A percentile compares a stretch with the other conserved stretches of the same genome.
phyloP scores from a whole-genome alignment of 2,113 vertebrate species.

The Chlamydotis undulata region DNA sequence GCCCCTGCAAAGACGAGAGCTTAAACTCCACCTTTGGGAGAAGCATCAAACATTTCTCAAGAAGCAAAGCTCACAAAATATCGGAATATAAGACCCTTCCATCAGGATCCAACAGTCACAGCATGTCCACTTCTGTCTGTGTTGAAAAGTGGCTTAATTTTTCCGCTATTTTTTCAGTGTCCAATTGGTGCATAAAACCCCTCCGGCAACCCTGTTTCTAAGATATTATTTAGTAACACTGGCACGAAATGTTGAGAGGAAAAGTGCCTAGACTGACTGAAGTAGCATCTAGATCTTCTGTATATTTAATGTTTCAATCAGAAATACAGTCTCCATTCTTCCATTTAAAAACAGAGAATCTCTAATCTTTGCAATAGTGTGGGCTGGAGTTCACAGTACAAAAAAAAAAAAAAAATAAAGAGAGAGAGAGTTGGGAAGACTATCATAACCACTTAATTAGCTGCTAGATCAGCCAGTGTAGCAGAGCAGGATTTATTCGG shows the following conservation, averaged over 20 bases:
- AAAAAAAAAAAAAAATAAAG: neutral
- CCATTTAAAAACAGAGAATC: neutral
- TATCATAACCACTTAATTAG: constrained; percentile 63
- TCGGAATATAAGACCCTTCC: neutral
- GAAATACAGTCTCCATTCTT: neutral
- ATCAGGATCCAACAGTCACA: neutral
- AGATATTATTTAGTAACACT: neutral
- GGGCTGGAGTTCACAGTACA: neutral
- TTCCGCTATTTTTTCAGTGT: neutral
- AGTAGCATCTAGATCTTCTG: neutral
- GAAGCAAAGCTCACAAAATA: neutral
- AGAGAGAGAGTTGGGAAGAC: neutral
- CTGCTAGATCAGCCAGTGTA: constrained; percentile 51
- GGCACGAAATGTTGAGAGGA: neutral
- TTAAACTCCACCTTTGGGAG: neutral
- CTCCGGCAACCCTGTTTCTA: neutral
- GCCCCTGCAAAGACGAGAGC: neutral
- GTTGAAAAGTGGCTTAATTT: neutral
- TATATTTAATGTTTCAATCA: constrained; percentile 27
- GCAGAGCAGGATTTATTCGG: constrained; percentile 34
- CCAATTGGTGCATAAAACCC: neutral
- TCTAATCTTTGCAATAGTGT: constrained; percentile 1
- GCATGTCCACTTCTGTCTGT: neutral
- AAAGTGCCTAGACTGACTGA: neutral
- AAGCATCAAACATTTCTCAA: neutral